Base-by-base conservation (phyloP, 2,113 vertebrate genomes). In the Silurus glanis region DNA sequence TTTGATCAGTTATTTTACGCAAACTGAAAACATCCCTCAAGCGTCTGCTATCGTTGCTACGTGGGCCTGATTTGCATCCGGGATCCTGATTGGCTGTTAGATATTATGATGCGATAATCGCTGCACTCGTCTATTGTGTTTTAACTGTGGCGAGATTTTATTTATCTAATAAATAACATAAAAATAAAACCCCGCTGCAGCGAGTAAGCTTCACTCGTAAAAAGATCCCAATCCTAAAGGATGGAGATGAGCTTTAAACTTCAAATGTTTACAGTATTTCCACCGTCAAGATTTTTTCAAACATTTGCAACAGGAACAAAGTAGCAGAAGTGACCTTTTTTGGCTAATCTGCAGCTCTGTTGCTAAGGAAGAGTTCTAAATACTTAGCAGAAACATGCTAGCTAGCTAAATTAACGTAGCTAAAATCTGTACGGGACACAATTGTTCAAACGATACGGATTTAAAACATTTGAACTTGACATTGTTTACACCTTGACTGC, bases 11-110 rank as follows among this genome's bases (percentile, higher is more conserved):
- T 21, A 37, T 2, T 47, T 72, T 47, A 72, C 37, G 2, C 37
- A 21, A 23, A 21, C 17, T 10, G 17, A 10, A 74, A 47, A 17
- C 16, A 7, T 71, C 28, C 16, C 28, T 71, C 28, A 7, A 45
- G 4, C 45, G 45, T 12, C 9, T 9, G 51, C 47, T 23, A 47
- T 13, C 6, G 13, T 13, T 76, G 47, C 19, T n/a, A n/a, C 21
- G 16, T 37, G 69, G 16, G 4, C 37, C 19, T 0, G 6, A 72
- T 72, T 72, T 72, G 69, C 69, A 53, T 76, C 55, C 23, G 25
- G 74, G 51, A 55, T 16, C 12, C 74, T 58, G 76, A 79, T 79
- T 79, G 76, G 76, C 76, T 79, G 76, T n/a, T 58, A 21, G 23
- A 9, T 79, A n/a, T 56, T 79, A 19, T 79, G 76, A 79, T 37